Base-by-base conservation (phyloP, 2,888 invertebrate species). In the Drosophila histrio region DNA sequence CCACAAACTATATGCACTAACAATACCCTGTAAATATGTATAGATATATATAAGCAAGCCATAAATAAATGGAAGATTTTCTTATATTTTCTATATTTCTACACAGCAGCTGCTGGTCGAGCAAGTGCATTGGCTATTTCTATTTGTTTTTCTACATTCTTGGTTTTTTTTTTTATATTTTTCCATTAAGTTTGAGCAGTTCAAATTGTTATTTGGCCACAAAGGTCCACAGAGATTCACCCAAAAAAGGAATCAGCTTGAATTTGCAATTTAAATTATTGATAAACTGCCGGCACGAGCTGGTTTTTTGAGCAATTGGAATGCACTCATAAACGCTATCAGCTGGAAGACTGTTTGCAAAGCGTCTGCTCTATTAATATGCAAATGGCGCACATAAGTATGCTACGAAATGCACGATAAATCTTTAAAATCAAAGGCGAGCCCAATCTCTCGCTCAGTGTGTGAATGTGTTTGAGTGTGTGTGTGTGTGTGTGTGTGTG, bases 371-470 rank as follows among this genome's bases (percentile, higher is more conserved):
- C 84, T 57, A 83, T 86, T 83, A 85, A 84, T 79, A 85, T 85
- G 87, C 73, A 87, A 85, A 85, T 79, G 76, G 73, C 72, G 73
- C 86, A 68, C 43, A 82, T 72, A 84, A 87, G 86, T 82, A 74
- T 85, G 83, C 85, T 72, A 79, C 28, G 77, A 66, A 79, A 85
- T 59, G 72, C 72, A 79, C 72, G 76, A 84, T 84, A 84, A 84
- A 85, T 84, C 87, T 77, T 85, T 85, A 81, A 84, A 85, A 87
- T 84, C 87, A 84, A 87, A 87, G 73, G 72, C 72, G 46, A 57
- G 43, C 36, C 32, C 64, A 76, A 53, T 36, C 30, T 17, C 28
- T 28, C 24, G 19, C 11, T 36, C 7, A 34, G 15, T n/a, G 22
- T 46, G 56, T 38, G 49, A 24, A 30, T 17, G 11, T 11, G 19